Conservation (phyloP, 2,113 vertebrate genomes). For the Zeus faber region DNA sequence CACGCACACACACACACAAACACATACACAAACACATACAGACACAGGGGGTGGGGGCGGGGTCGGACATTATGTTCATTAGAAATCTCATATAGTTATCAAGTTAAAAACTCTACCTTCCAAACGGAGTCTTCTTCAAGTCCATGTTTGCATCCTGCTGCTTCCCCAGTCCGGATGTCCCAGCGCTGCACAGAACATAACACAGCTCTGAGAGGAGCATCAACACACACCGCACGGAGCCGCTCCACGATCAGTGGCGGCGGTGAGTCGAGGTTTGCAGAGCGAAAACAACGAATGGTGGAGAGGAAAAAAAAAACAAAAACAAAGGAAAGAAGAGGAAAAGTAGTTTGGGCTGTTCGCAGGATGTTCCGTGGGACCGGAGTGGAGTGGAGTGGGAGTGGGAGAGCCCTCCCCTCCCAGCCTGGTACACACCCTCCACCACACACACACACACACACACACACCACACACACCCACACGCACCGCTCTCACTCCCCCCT, state of each 20-base stretch:
- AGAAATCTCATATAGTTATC: too few relatives aligned
- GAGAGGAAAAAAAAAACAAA: neutral
- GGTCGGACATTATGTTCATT: too few relatives aligned
- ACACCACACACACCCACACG: too few relatives aligned
- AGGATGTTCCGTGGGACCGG: conserved; percentile 61
- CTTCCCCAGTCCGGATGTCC: conserved; percentile 57
- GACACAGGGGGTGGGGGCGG: too few relatives aligned
- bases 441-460: too few relatives aligned
- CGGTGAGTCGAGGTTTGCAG: neutral
- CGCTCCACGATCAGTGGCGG: neutral
- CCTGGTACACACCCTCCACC: too few relatives aligned
- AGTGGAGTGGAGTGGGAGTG: conserved; percentile 23
- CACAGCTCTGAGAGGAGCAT: conserved; percentile 12
- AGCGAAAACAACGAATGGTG: too few relatives aligned
- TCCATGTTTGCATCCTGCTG: conserved; percentile 74
- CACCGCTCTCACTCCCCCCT: too few relatives aligned
- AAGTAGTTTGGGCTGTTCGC: conserved; percentile 46
- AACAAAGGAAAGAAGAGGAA: neutral
- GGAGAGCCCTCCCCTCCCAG: conserved; percentile 54
- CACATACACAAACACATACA: too few relatives aligned
- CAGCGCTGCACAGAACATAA: conserved; percentile 35
- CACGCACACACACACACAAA: neutral
- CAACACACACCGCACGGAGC: conserved; percentile 3
- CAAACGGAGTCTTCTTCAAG: conserved; percentile 86
- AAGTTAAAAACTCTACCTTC: conserved; percentile 75